Evolutionary conservation across 1,140 invertebrate genomes (phyloP).

Genomic region (Ylistrum balloti): DNA sequence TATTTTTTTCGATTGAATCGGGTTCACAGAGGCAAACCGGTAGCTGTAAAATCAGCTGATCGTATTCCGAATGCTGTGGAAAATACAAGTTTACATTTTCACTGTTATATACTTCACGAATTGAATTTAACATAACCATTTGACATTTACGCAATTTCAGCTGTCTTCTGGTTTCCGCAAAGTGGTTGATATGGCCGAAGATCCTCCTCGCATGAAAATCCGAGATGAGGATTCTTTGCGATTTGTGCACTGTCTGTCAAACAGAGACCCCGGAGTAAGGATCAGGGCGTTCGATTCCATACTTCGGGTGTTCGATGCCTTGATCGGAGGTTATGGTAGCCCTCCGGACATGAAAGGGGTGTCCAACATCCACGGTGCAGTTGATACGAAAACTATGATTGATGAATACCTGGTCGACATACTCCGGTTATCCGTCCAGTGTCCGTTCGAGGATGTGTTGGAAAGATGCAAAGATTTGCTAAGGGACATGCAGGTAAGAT

Average conservation of each 20-base stretch:
- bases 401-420: slow-evolving; percentile 73
- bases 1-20: background rate
- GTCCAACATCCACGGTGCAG: background rate
- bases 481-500: slow-evolving; percentile 73
- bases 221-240: slow-evolving; percentile 72
- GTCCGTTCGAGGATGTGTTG: slow-evolving; percentile 77
- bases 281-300: slow-evolving; percentile 69
- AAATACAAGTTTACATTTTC: background rate
- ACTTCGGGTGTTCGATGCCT: slow-evolving; percentile 68
- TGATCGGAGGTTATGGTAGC: slow-evolving; percentile 76
- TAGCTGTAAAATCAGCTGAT: background rate
- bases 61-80: background rate
- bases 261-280: slow-evolving; percentile 66
- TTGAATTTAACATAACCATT: background rate
- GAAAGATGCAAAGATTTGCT: slow-evolving; percentile 69
- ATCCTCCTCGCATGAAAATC: background rate
- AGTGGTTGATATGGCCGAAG: slow-evolving; percentile 1
- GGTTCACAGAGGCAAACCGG: background rate
- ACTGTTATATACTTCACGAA: background rate
- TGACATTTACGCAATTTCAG: background rate
- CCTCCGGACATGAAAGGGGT: slow-evolving; percentile 59
- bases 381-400: background rate
- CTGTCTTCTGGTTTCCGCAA: slow-evolving; percentile 6
- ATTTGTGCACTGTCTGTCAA: slow-evolving; percentile 71
- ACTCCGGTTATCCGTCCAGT: slow-evolving; percentile 70